Base-by-base conservation (phyloP, 2,797 vertebrate species). In the Merluccius polli region DNA sequence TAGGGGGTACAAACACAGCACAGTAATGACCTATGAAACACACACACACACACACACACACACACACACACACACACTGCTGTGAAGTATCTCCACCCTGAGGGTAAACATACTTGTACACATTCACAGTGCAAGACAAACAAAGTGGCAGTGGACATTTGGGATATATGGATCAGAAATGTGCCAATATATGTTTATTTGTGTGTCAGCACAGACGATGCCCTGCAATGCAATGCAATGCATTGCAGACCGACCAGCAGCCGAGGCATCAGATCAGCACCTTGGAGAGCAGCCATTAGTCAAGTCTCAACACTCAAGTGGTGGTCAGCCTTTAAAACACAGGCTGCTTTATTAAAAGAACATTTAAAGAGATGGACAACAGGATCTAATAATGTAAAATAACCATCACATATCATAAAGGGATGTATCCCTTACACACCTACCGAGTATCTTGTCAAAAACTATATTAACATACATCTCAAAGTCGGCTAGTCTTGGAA, bases 201-300 rank as follows among this genome's bases (percentile, higher is more conserved):
- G 59, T 63, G 59, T 63, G 59, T 63, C 59, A 27, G 59, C 59
- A 24, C n/a, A 65, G 59, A n/a, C n/a, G n/a, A n/a, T n/a, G n/a
- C 24, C 24, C 59, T 7, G 5, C 0, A 1, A 15, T 10, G n/a
- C 52, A 8, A 7, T 24, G 52, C n/a, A n/a, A 24, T n/a, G 52
- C 21, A 59, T 59, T 59, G n/a, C n/a, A 15, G 52, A 24, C 21
- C 5, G n/a, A n/a, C 5, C 9, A 5, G 52, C 52, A 24, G 21
- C 21, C 52, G 52, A n/a, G 6, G n/a, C 52, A 59, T 59, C 21
- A 3, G 52, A 59, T 59, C 52, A 59, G 52, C 52, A 24, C 52
- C 52, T 9, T 24, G 52, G 52, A 59, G 52, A 59, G 52, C 52
- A 24, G 52, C 52, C 52, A 48, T 18, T 48, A 48, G 44, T 48